phyloP scores from a whole-genome alignment of 2,113 vertebrate genomes.

The Apaloderma vittatum region DNA sequence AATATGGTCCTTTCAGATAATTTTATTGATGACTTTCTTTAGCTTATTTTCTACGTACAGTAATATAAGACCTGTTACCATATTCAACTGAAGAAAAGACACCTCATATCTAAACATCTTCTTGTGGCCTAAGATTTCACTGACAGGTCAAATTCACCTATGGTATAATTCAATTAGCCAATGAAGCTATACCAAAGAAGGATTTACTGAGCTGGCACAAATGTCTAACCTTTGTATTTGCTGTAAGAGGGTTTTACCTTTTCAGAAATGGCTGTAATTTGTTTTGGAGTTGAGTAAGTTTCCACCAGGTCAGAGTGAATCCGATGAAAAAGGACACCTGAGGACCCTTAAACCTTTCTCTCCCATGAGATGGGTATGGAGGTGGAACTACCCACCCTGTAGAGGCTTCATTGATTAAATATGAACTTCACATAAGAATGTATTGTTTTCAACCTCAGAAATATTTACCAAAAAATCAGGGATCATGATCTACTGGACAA shows the following conservation, averaged over 20 bases:
- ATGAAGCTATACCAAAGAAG: not conserved
- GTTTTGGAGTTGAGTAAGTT: slow-evolving; percentile 44
- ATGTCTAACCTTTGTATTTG: not conserved
- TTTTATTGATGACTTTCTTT: not conserved
- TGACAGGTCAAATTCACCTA: not conserved
- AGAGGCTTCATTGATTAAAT: slow-evolving; percentile 22
- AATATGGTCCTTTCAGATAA: not conserved
- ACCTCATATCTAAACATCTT: not conserved
- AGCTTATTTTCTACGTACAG: not conserved
- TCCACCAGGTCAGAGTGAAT: slow-evolving; percentile 60
- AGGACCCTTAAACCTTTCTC: slow-evolving; percentile 5
- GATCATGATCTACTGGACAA: slow-evolving; percentile 93
- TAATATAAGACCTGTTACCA: not conserved
- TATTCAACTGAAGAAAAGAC: not conserved
- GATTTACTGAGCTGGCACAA: slow-evolving; percentile 32
- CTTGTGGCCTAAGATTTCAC: not conserved
- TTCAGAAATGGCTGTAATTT: slow-evolving; percentile 42
- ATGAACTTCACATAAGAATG: slow-evolving; percentile 70
- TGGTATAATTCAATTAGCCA: not conserved
- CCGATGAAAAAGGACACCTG: slow-evolving; percentile 12
- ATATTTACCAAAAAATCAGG: slow-evolving; percentile 93
- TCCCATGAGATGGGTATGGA: not conserved
- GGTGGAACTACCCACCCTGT: slow-evolving; percentile 24
- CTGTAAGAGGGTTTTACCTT: not conserved
- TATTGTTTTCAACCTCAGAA: slow-evolving; percentile 87